Conservation (phyloP, 2,113 vertebrate genomes). For the Megaceryle torquata region DNA sequence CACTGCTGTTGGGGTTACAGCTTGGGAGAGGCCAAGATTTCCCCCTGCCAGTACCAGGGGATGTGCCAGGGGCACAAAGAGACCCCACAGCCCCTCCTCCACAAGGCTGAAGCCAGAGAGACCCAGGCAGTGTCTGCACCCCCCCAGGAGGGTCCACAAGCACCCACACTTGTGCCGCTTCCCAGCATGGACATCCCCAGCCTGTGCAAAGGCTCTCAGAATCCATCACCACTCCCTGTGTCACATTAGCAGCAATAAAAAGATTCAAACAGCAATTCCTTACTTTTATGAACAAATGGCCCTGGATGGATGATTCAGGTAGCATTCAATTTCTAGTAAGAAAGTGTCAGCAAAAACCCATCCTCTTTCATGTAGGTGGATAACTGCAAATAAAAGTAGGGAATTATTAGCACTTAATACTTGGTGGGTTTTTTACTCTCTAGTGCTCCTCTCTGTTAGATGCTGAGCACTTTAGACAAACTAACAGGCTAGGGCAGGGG, state of each 20-base stretch:
- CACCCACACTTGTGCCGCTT: neutral
- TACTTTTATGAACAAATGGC: constrained; percentile 60
- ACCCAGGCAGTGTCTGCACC: neutral
- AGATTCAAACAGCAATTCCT: constrained; percentile 57
- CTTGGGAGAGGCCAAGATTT: neutral
- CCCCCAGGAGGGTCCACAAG: neutral
- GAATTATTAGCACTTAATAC: constrained; percentile 54
- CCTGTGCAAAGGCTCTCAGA: neutral
- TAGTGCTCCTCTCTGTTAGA: neutral
- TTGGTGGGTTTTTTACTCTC: neutral
- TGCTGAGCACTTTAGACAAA: neutral
- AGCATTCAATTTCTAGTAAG: constrained; percentile 45
- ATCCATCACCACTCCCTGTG: neutral
- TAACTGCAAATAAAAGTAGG: constrained; percentile 50
- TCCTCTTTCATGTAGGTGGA: constrained; percentile 30
- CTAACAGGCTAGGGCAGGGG: neutral
- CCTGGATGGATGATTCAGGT: constrained; percentile 63
- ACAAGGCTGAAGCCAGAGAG: accelerated
- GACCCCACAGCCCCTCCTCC: neutral
- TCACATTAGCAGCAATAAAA: constrained; percentile 30
- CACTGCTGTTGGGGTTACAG: neutral
- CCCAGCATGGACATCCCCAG: neutral
- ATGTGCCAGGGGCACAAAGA: neutral
- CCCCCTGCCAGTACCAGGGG: neutral
- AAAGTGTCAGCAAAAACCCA: constrained; percentile 54